Evolutionary conservation across 92 coral and sea anemone species (phyloP).

Genomic region (Metridium senile): DNA sequence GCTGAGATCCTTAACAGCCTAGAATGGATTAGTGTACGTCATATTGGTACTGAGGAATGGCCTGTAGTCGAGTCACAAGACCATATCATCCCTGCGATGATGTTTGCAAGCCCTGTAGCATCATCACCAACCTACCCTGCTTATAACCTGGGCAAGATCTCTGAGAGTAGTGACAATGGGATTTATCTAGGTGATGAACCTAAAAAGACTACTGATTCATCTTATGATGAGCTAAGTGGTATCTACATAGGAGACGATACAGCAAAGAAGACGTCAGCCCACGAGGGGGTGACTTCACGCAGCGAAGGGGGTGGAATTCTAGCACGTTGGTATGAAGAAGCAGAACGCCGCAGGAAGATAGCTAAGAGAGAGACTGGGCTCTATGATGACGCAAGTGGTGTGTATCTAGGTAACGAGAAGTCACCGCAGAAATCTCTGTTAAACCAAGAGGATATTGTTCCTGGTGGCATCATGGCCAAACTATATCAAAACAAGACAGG

Average conservation of each 20-base stretch:
- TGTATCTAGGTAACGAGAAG: constrained; percentile 90
- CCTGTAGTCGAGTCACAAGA: constrained; percentile 82
- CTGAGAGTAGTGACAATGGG: constrained; percentile 58
- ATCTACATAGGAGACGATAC: constrained; percentile 89
- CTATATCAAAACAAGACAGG: constrained; percentile 29
- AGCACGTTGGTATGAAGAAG: constrained; percentile 81
- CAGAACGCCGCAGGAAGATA: constrained; percentile 75
- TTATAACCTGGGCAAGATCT: constrained; percentile 48
- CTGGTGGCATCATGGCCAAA: constrained; percentile 79
- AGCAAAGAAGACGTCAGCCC: constrained; percentile 38
- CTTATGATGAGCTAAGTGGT: constrained; percentile 90
- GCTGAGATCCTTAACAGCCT: constrained; percentile 79
- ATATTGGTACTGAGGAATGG: constrained; percentile 89
- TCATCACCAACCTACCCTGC: constrained; percentile 29
- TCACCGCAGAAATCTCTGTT: constrained; percentile 57
- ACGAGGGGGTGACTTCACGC: constrained; percentile 34
- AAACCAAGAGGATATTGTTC: constrained; percentile 56
- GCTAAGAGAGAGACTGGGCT: constrained; percentile 81
- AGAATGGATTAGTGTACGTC: constrained; percentile 95
- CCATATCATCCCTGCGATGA: constrained; percentile 31
- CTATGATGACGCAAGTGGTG: constrained; percentile 94
- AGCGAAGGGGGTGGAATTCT: constrained; percentile 75
- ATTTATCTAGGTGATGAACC: constrained; percentile 64
- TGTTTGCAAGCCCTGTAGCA: constrained; percentile 21
- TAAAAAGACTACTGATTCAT: constrained; percentile 58